Evolutionary conservation across 2,888 invertebrate species (phyloP).

Genomic region (Corythucha ciliata): DNA sequence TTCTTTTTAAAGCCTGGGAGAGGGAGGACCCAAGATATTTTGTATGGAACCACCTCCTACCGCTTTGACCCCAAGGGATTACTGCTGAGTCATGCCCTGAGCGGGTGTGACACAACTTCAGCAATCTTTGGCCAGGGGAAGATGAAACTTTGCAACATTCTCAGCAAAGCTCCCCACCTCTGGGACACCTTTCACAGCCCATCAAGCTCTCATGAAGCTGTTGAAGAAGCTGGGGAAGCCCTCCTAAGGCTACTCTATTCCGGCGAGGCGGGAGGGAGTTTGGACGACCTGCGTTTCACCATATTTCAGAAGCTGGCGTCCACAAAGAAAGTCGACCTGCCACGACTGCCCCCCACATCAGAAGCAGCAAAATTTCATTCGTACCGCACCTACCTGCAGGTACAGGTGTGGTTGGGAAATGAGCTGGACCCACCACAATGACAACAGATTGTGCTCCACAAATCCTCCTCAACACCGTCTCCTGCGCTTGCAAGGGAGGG

Average conservation of each 20-base stretch:
- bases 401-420: conserved; percentile 13
- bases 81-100: no score
- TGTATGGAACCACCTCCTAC: conserved; percentile 1
- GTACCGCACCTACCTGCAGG: conserved; percentile 9
- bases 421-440: not conserved
- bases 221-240: conserved; percentile 3
- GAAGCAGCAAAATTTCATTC: no score
- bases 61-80: not conserved
- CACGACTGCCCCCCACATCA: no score
- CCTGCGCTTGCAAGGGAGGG: not conserved
- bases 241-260: not conserved
- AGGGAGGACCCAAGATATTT: not conserved
- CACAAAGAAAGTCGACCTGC: no score
- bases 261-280: not conserved
- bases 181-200: not conserved
- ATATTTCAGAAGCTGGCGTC: no score
- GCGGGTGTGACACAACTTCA: no score
- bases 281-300: no score
- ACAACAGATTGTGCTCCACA: not conserved
- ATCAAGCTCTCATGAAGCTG: not conserved
- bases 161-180: not conserved
- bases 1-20: not conserved
- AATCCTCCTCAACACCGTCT: not conserved
- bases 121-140: no score
- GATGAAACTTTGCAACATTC: no score